Evolutionary conservation across 92 coral and sea anemone genomes (phyloP), one percentile per base, ranked within the genome.

Genomic region (Plumapathes pennacea): DNA sequence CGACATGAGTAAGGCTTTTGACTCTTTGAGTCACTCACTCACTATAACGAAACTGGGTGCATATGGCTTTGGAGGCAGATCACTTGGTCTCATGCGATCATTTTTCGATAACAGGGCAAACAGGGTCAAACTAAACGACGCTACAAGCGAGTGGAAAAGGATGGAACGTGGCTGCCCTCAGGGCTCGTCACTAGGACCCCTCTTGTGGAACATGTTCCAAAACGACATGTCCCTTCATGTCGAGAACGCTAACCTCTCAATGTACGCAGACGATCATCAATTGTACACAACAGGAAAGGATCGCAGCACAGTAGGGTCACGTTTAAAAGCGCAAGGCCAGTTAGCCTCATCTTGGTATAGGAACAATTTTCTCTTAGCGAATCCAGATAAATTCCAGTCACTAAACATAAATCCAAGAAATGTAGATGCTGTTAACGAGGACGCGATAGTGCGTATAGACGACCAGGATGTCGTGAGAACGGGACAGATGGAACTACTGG

Each of bases 1-100:
- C 2, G 79, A 72, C 32, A 72, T 72, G 72, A 72, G 80, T 40
- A 61, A 72, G 54, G 80, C 80, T 10, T 62, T 72, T 32, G 80
- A 72, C 45, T 72, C 63, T 32, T 38, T 72, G 10, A 31, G 64
- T 25, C 72, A 72, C 12, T 37, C 77, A 2, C 54, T 57, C 24
- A 29, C 43, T 15, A 45, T 57, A 1, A 69, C 56, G 48, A 69
- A 69, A 15, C 4, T 69, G 41, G 77, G 57, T 2, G 68, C 77
- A 2, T 69, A 69, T 57, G 67, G 77, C 18, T 57, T 57, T 33
- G 46, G 30, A 3, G 13, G 30, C 17, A 18, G 28, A 3, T 31
- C 49, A 4, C 43, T 38, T 9, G 17, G 38, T 17, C 43, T 57
- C 8, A 58, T 58, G 65, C 11, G 32, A 24, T 58, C 68, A 3